phyloP scores from a whole-genome alignment of 2,113 vertebrate genomes.

The Taxidea taxus region DNA sequence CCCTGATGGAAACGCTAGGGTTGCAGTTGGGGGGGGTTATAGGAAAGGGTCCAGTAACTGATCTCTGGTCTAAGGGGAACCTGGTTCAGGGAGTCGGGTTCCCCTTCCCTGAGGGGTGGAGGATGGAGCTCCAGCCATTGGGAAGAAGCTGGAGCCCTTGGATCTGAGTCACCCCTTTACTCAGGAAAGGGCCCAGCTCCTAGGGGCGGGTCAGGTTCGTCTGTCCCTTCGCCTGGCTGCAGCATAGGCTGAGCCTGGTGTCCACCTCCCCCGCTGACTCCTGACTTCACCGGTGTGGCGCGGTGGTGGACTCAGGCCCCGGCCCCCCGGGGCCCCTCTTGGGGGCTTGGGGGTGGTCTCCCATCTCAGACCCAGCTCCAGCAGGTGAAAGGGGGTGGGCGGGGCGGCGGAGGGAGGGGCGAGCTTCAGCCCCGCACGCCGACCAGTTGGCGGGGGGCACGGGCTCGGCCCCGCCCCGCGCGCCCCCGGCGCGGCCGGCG shows the following conservation, averaged over 20 bases:
- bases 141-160: background rate
- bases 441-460: conserved; percentile 41
- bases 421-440: background rate
- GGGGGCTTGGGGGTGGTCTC: background rate
- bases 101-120: background rate
- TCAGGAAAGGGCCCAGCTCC: background rate
- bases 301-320: background rate
- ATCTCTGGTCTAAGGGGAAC: background rate
- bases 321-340: background rate
- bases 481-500: conserved; percentile 47
- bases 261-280: background rate
- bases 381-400: background rate
- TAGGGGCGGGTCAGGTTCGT: background rate
- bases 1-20: background rate
- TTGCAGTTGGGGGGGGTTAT: too few relatives aligned
- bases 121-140: background rate
- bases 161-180: background rate
- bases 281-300: background rate
- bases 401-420: background rate
- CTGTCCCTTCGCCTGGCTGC: background rate
- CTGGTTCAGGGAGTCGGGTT: background rate
- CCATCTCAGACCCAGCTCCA: background rate
- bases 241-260: background rate
- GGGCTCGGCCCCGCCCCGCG: conserved; percentile 62
- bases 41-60: background rate